Conservation (phyloP, 2,113 vertebrate genomes). For the Menura novaehollandiae region DNA sequence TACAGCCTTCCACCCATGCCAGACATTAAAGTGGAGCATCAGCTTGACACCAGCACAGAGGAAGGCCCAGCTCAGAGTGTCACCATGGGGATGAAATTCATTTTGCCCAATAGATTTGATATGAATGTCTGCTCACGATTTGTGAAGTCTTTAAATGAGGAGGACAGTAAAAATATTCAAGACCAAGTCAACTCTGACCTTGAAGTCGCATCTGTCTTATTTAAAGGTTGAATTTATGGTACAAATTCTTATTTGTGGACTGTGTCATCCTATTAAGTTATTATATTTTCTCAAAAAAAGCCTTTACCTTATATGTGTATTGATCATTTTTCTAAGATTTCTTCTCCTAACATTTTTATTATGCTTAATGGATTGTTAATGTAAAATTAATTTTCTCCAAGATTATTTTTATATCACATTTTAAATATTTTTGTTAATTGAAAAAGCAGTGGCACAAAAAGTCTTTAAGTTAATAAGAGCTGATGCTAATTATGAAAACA, state of each 20-base stretch:
- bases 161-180: conserved; percentile 99
- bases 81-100: conserved; percentile 96
- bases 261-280: background rate
- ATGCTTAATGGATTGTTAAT: background rate
- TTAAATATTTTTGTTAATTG: background rate
- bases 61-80: conserved; percentile 81
- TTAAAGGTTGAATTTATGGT: conserved; percentile 87
- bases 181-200: conserved; percentile 99
- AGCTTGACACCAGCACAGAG: conserved; percentile 72
- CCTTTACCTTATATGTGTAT: background rate
- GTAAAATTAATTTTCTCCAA: background rate
- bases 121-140: conserved; percentile 99
- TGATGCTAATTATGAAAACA: background rate
- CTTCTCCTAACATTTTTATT: background rate
- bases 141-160: conserved; percentile 96
- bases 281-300: rapidly evolving
- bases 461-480: background rate
- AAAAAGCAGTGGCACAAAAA: background rate
- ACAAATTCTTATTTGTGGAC: conserved; percentile 21
- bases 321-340: background rate
- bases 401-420: background rate
- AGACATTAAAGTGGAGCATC: conserved; percentile 88
- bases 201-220: conserved; percentile 96
- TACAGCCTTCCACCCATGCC: conserved; percentile 83
- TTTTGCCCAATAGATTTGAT: conserved; percentile 95